Conservation (phyloP, 2,888 invertebrate species). For the Pseudococcus viburni region DNA sequence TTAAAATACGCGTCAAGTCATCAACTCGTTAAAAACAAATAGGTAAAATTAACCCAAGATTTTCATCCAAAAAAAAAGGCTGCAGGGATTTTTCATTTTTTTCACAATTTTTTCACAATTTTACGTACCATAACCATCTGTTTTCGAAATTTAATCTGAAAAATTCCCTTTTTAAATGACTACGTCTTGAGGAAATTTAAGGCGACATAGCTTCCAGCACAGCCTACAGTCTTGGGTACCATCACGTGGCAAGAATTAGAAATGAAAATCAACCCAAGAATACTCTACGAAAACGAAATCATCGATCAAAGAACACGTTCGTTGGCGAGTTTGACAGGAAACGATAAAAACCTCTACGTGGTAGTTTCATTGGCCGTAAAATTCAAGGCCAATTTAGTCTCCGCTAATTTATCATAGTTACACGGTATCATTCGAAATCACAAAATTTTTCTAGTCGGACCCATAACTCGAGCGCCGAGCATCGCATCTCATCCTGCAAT, state of each 20-base stretch:
- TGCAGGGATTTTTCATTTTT: too few species aligned
- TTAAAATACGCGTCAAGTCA: too few species aligned
- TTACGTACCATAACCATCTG: too few species aligned
- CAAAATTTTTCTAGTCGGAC: background rate
- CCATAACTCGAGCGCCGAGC: background rate
- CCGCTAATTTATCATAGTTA: conserved; percentile 13
- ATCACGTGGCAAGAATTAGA: background rate
- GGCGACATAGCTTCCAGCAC: background rate
- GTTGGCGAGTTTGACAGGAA: conserved; percentile 14
- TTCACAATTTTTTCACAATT: too few species aligned
- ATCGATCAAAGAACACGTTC: conserved; percentile 14
- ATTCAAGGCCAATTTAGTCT: background rate
- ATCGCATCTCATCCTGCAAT: background rate
- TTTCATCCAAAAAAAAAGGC: too few species aligned
- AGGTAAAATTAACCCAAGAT: too few species aligned
- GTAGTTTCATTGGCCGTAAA: conserved; percentile 14
- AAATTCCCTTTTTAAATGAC: too few species aligned
- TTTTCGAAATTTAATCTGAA: too few species aligned
- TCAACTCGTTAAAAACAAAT: too few species aligned
- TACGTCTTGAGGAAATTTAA: too few species aligned
- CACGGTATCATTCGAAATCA: conserved; percentile 1
- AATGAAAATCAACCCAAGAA: background rate
- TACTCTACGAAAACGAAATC: background rate
- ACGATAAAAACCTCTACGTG: conserved; percentile 1
- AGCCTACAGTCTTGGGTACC: background rate